A percentile compares a stretch with the other conserved stretches of the same genome.
These are phyloP conservation scores for Leuciscus idus DNA, from an alignment of 2,113 vertebrate species.

Conservation along the genomic window DNA sequence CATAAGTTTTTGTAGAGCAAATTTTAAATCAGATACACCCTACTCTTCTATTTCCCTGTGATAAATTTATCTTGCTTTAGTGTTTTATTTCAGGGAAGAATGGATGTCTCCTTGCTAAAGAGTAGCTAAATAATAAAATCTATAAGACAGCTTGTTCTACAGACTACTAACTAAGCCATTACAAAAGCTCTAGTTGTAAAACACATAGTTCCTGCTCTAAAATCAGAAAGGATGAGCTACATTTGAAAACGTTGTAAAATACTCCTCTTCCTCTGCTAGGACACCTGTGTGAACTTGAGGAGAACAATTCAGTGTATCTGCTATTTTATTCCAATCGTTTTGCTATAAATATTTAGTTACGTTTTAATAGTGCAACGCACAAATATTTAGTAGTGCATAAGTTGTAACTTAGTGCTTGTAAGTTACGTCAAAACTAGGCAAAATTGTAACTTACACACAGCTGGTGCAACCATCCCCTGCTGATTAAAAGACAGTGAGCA, in stretches of 20 bases:
- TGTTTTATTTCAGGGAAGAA: slow-evolving; percentile 17
- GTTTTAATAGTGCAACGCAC: neutral
- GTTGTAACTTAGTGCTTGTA: neutral
- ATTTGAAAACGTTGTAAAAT: neutral
- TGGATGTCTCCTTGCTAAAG: neutral
- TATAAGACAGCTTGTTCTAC: neutral
- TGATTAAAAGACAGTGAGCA: neutral
- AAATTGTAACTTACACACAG: neutral
- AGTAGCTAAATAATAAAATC: neutral
- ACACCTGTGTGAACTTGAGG: neutral
- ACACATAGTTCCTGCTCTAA: neutral
- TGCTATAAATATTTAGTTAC: neutral
- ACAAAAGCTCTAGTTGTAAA: neutral
- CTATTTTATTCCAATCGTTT: neutral
- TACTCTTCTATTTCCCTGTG: neutral
- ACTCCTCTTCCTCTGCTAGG: no score
- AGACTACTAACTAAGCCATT: neutral
- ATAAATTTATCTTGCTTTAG: neutral
- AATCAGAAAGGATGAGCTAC: neutral
- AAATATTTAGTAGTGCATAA: neutral
- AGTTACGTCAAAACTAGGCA: neutral
- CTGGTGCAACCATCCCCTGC: neutral
- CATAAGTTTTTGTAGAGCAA: neutral
- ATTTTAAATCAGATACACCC: neutral
- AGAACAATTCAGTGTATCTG: neutral